phyloP scores from a whole-genome alignment of 1,140 invertebrate species.

The Drosophila pachea region DNA sequence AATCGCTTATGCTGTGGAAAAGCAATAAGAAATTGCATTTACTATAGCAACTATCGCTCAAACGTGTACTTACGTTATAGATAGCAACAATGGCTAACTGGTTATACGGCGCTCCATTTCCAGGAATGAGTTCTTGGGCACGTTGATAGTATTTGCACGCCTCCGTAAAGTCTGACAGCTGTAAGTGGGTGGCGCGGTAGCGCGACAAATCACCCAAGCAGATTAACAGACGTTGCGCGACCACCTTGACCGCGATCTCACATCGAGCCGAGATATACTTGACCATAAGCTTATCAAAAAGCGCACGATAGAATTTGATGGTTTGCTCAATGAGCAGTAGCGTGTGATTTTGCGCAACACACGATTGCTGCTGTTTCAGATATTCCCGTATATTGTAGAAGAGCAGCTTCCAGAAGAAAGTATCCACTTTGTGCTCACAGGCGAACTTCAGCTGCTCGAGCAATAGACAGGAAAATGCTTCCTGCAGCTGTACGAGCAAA shows the following conservation, averaged over 20 bases:
- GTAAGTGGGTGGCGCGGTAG: slow-evolving; percentile 91
- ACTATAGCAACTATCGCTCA: background rate
- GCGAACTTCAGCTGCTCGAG: slow-evolving; percentile 92
- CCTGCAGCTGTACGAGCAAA: slow-evolving; percentile 88
- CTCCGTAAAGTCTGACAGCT: slow-evolving; percentile 91
- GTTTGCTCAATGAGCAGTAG: slow-evolving; percentile 84
- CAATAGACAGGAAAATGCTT: slow-evolving; percentile 86
- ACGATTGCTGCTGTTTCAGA: slow-evolving; percentile 80
- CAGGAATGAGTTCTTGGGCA: slow-evolving; percentile 95
- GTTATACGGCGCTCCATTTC: slow-evolving; percentile 96
- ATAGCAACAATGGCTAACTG: slow-evolving; percentile 95
- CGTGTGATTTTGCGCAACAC: slow-evolving; percentile 81
- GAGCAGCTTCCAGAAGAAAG: slow-evolving; percentile 94
- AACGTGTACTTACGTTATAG: slow-evolving; percentile 86
- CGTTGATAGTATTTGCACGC: slow-evolving; percentile 94
- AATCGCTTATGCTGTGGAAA: slow-evolving; percentile 90
- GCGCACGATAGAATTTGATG: slow-evolving; percentile 64
- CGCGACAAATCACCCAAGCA: slow-evolving; percentile 94
- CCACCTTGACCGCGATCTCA: slow-evolving; percentile 85
- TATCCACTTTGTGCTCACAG: slow-evolving; percentile 92
- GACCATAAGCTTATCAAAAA: slow-evolving; percentile 51
- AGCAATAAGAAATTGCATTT: slow-evolving; percentile 10
- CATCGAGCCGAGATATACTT: slow-evolving; percentile 79
- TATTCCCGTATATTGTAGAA: slow-evolving; percentile 95
- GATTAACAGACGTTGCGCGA: slow-evolving; percentile 91